Conservation (phyloP, 2,113 vertebrate species). For the Chaenocephalus aceratus region DNA sequence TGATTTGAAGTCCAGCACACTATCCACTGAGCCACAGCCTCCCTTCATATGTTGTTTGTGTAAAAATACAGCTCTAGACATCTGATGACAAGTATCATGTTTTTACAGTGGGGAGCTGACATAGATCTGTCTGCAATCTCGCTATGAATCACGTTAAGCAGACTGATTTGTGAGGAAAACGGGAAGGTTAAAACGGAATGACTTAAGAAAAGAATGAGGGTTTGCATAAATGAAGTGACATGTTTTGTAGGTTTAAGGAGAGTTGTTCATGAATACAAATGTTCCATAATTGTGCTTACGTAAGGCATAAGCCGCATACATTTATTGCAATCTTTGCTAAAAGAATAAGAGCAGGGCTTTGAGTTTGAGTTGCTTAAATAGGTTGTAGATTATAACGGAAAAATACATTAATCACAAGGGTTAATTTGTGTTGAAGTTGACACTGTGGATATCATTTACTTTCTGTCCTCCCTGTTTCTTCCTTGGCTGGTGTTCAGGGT, state of each 20-base stretch:
- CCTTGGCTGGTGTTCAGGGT: slow-evolving; percentile 33
- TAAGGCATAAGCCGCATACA: background rate
- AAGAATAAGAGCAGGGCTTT: background rate
- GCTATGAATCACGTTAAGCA: slow-evolving; percentile 27
- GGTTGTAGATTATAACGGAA: slow-evolving; percentile 13
- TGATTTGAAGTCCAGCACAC: too few relatives aligned
- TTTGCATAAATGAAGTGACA: background rate
- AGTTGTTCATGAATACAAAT: slow-evolving; percentile 12
- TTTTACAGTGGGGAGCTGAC: slow-evolving; percentile 22
- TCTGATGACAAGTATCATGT: slow-evolving; percentile 69
- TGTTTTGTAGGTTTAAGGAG: background rate
- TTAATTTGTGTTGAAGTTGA: background rate
- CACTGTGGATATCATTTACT: slow-evolving; percentile 17
- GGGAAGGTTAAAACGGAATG: slow-evolving; percentile 8
- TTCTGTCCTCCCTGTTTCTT: slow-evolving; percentile 26
- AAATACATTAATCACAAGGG: slow-evolving; percentile 17
- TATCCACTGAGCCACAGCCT: too few relatives aligned
- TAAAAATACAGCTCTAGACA: slow-evolving; percentile 62
- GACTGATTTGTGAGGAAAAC: slow-evolving; percentile 10
- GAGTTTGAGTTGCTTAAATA: background rate
- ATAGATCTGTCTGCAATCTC: slow-evolving; percentile 45
- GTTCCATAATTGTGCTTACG: background rate
- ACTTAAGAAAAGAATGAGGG: background rate
- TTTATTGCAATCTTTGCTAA: background rate
- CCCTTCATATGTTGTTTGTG: slow-evolving; percentile 4